Evolutionary conservation across 1,140 invertebrate genomes (phyloP).

Genomic region (Anastrepha obliqua): DNA sequence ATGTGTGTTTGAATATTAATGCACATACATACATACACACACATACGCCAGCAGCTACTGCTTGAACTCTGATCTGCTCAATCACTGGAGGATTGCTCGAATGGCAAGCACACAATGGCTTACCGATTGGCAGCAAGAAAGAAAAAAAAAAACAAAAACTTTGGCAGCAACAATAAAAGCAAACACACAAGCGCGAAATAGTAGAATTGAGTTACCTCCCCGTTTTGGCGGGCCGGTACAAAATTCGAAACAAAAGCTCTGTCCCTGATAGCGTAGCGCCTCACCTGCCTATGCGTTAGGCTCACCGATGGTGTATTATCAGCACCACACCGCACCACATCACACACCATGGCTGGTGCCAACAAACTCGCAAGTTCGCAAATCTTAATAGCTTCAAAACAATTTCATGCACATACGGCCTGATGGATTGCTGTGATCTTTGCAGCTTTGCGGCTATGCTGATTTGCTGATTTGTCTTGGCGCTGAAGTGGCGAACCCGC

Average conservation of each 20-base stretch:
- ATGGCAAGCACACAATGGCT: slow-evolving; percentile 30
- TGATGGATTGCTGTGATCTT: background rate
- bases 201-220: background rate
- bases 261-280: background rate
- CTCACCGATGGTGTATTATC: background rate
- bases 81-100: background rate
- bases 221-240: background rate
- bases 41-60: background rate
- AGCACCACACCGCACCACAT: too few species aligned
- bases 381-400: too few species aligned
- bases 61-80: slow-evolving; percentile 1
- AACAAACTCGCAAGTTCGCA: too few species aligned
- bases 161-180: background rate
- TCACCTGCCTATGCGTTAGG: background rate
- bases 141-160: too few species aligned
- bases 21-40: background rate
- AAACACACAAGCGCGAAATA: background rate
- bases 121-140: background rate
- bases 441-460: background rate
- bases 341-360: too few species aligned
- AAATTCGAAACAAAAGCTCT: background rate
- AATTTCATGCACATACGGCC: too few species aligned
- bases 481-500: background rate
- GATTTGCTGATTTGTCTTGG: background rate
- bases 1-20: background rate